Evolutionary conservation across 1,140 invertebrate species (phyloP), one percentile per base, ranked within the genome.

Genomic region (Drosophila simulans): DNA sequence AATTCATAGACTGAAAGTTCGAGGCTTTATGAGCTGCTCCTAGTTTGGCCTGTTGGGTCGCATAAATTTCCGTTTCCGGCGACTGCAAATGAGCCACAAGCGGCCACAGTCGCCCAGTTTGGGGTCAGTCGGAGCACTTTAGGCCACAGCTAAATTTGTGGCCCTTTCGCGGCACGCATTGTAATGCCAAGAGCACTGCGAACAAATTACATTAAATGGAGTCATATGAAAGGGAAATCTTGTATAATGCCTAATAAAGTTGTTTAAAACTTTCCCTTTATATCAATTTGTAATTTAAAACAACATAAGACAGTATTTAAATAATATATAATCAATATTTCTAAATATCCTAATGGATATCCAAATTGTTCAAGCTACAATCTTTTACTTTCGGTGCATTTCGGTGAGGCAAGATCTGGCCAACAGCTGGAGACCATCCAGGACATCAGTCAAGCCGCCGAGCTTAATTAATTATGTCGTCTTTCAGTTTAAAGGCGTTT

Each of bases 391-490:
- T 7, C 49, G 10, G 49, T 52, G 49, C 5, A 17, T 4, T 35
- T 20, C 8, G 12, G 15, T 11, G n/a, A 11, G 49, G n/a, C 27
- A 17, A 15, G 34, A 58, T 5, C 10, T 20, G 64, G 27, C 46
- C 37, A 53, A 22, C 48, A 59, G 66, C 64, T 52, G 57, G 54
- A 48, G 59, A 54, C 34, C 70, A 39, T 62, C 64, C 63, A 53
- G 79, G 69, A 83, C 84, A 88, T 88, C 83, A 88, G 83, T 88
- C 83, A 88, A 75, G 77, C 73, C 63, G 73, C 76, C 77, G 77
- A 80, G 77, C 84, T 89, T 89, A 89, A 89, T 89, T 89, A 89
- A 89, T 89, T 90, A 90, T 89, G 85, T 90, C 84, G 84, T 80
- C 80, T 90, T 89, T 89, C 85, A 71, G 80, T 80, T 83, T 90